phyloP scores from a whole-genome alignment of 1,140 invertebrate species.

The Thalassaphorura encarpata region DNA sequence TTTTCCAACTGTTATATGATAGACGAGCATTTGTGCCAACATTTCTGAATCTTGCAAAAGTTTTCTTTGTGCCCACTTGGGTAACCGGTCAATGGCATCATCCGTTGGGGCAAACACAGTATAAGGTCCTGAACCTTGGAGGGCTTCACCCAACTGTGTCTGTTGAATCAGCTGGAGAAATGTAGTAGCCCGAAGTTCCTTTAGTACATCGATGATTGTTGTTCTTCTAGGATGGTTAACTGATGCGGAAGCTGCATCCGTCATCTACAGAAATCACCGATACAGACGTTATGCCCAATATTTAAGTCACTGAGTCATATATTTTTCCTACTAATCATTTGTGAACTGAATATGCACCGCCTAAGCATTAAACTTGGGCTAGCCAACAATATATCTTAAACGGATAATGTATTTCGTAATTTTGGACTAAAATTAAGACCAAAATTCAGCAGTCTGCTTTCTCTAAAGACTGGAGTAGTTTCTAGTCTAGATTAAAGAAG shows the following conservation, averaged over 20 bases:
- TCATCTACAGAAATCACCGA: slow-evolving; percentile 16
- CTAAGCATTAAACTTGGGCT: background rate
- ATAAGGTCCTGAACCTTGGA: slow-evolving; percentile 32
- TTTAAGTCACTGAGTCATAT: background rate
- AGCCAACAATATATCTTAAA: background rate
- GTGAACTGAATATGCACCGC: background rate
- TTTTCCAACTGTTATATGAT: slow-evolving; percentile 32
- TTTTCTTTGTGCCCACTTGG: slow-evolving; percentile 30
- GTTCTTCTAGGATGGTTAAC: slow-evolving; percentile 32
- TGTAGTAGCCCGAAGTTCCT: slow-evolving; percentile 30
- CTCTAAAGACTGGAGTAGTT: too few species aligned
- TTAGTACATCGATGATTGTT: slow-evolving; percentile 32
- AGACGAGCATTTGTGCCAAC: slow-evolving; percentile 32
- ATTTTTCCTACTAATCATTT: background rate
- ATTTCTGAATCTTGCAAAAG: slow-evolving; percentile 28
- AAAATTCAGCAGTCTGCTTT: too few species aligned
- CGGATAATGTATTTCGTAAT: too few species aligned
- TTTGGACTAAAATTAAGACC: too few species aligned
- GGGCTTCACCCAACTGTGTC: slow-evolving; percentile 28
- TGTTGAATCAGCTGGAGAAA: slow-evolving; percentile 32
- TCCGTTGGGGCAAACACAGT: slow-evolving; percentile 33
- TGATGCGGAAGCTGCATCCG: slow-evolving; percentile 23
- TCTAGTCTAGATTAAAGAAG: too few species aligned
- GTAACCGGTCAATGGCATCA: slow-evolving; percentile 33
- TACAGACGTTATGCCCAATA: background rate